Evolutionary conservation across 2,888 invertebrate genomes (phyloP).

Genomic region (Hyposoter didymator): DNA sequence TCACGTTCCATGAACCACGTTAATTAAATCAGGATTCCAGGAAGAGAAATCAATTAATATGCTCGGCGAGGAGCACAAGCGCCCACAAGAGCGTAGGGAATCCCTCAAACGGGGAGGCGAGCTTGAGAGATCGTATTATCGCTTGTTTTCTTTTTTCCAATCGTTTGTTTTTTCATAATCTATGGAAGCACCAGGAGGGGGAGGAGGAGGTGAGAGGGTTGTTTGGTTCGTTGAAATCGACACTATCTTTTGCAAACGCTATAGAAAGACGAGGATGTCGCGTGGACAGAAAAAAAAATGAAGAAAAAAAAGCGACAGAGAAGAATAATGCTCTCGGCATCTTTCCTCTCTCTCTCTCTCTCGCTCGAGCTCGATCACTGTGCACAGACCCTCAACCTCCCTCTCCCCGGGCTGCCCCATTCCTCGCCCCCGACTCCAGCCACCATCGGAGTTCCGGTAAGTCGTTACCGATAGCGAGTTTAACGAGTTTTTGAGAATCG

Average conservation of each 20-base stretch:
- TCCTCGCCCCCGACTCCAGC: constrained; percentile 28
- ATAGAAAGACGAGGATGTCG: constrained; percentile 46
- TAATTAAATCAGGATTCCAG: not conserved
- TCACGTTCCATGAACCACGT: not conserved
- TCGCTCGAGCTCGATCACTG: constrained; percentile 33
- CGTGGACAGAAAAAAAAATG: constrained; percentile 20
- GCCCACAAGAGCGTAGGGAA: not conserved
- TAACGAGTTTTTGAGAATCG: constrained; percentile 72
- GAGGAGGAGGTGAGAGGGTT: constrained; percentile 56
- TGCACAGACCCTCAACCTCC: not conserved
- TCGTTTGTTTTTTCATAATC: constrained; percentile 29
- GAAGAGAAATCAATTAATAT: not conserved
- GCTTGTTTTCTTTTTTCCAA: constrained; percentile 4
- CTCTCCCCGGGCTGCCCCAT: constrained; percentile 23
- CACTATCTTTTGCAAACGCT: constrained; percentile 55
- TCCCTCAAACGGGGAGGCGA: not conserved
- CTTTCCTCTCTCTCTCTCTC: constrained; percentile 38
- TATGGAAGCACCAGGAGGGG: constrained; percentile 14
- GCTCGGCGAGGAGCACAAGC: not conserved
- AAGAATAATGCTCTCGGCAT: constrained; percentile 52
- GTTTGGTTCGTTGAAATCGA: constrained; percentile 66
- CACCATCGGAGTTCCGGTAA: constrained; percentile 69
- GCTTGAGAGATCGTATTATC: constrained; percentile 12
- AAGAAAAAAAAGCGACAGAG: not conserved
- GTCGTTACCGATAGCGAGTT: constrained; percentile 72